phyloP scores from a whole-genome alignment of 2,888 invertebrate species.

The Dicyrtomina minuta region DNA sequence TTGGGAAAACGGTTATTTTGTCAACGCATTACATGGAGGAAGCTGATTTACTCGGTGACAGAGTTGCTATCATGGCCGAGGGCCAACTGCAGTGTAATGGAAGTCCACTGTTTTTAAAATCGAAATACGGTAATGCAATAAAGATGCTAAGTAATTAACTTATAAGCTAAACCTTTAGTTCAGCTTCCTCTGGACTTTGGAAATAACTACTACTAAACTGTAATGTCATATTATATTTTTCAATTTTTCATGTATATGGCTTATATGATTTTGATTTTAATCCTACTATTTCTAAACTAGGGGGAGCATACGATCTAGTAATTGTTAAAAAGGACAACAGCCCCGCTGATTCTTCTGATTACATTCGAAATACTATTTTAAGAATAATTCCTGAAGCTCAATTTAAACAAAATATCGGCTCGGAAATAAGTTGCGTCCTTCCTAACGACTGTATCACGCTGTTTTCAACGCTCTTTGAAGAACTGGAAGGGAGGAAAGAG shows the following conservation, averaged over 20 bases:
- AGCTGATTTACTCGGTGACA: slow-evolving; percentile 86
- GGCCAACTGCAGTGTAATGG: slow-evolving; percentile 76
- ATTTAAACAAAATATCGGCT: slow-evolving; percentile 71
- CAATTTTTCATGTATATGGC: no score
- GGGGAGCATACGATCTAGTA: no score
- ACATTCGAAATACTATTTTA: no score
- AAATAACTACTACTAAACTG: no score
- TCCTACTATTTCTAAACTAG: no score
- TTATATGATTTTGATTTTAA: no score
- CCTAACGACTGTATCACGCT: slow-evolving; percentile 64
- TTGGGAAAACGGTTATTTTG: slow-evolving; percentile 76
- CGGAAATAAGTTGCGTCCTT: slow-evolving; percentile 71
- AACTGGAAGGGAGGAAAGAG: slow-evolving; percentile 65
- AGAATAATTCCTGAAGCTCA: slow-evolving; percentile 59
- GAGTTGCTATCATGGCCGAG: slow-evolving; percentile 79
- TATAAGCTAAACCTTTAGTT: no score
- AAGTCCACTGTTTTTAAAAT: slow-evolving; percentile 80
- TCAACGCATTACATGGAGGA: slow-evolving; percentile 98
- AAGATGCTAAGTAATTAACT: no score
- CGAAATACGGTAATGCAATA: slow-evolving; percentile 65
- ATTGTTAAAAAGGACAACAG: no score
- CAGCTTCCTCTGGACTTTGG: no score
- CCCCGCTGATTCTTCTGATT: no score
- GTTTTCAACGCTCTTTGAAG: slow-evolving; percentile 69
- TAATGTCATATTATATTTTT: no score